These are phyloP conservation scores for Dryadula phaetusa DNA, from an alignment of 2,888 invertebrate species.

Conservation along the genomic window DNA sequence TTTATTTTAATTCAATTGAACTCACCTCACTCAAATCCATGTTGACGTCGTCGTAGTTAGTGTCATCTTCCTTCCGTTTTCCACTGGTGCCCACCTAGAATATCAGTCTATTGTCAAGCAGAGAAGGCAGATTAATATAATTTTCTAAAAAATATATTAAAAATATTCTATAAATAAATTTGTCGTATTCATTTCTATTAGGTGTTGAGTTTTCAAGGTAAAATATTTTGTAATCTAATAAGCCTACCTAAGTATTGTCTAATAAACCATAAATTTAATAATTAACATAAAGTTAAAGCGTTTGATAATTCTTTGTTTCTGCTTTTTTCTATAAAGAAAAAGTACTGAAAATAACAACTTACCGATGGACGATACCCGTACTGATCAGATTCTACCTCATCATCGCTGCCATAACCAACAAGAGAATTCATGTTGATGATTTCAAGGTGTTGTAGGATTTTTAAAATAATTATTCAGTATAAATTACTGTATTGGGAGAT, in stretches of 20 bases:
- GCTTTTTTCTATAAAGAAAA: neutral
- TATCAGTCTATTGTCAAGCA: slow-evolving; percentile 85
- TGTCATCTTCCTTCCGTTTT: slow-evolving; percentile 83
- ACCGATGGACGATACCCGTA: slow-evolving; percentile 67
- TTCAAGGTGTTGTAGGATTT: neutral
- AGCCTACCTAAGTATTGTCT: too few species aligned
- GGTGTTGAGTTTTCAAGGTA: neutral
- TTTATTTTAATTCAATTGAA: slow-evolving; percentile 39
- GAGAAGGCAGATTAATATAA: slow-evolving; percentile 83
- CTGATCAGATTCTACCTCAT: slow-evolving; percentile 85
- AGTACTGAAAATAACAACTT: slow-evolving; percentile 51
- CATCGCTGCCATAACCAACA: slow-evolving; percentile 91
- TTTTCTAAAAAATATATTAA: slow-evolving; percentile 49
- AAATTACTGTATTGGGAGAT: neutral
- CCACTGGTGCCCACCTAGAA: slow-evolving; percentile 73
- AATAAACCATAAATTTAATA: neutral
- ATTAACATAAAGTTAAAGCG: neutral
- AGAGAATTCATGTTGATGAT: slow-evolving; percentile 87
- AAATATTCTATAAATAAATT: neutral
- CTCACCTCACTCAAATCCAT: slow-evolving; percentile 91
- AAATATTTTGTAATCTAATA: neutral
- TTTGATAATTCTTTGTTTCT: neutral
- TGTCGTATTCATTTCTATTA: neutral
- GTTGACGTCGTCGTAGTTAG: slow-evolving; percentile 90
- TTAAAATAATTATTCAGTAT: neutral